Conservation (phyloP, 2,888 invertebrate genomes). For the Quadriops clusia region DNA sequence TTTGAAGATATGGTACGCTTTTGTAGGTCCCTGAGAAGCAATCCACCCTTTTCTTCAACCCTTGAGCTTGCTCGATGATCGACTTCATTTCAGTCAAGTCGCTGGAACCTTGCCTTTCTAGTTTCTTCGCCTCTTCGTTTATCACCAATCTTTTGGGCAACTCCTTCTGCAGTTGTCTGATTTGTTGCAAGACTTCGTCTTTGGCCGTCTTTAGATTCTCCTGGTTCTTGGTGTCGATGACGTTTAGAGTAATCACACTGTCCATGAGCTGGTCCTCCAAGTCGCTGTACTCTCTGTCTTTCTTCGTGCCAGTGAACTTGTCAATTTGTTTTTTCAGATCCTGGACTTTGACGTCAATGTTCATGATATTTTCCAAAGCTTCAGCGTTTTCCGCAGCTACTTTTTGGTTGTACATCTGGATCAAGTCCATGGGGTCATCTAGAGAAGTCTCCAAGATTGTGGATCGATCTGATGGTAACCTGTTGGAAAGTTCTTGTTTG, state of each 20-base stretch:
- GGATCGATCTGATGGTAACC: no score
- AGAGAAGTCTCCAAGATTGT: no score
- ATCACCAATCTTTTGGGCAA: conserved; percentile 10
- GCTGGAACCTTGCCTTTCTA: conserved; percentile 3
- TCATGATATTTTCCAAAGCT: conserved; percentile 13
- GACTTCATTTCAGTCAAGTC: conserved; percentile 10
- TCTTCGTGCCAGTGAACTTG: conserved; percentile 10
- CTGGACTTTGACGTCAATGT: conserved; percentile 12
- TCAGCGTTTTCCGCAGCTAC: conserved; percentile 1
- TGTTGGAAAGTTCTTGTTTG: conserved; percentile 1
- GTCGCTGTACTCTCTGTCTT: conserved; percentile 11
- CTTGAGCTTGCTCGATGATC: conserved; percentile 16
- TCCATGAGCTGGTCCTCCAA: conserved; percentile 11
- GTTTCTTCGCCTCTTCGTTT: conserved; percentile 7
- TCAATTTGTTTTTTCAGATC: conserved; percentile 13
- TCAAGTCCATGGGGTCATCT: no score
- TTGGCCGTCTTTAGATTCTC: conserved; percentile 9
- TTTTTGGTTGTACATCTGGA: background rate
- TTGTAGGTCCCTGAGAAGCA: conserved; percentile 16
- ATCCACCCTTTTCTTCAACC: conserved; percentile 17
- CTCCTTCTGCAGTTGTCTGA: conserved; percentile 12
- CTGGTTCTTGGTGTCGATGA: conserved; percentile 5
- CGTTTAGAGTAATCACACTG: conserved; percentile 10
- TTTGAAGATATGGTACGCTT: conserved; percentile 15
- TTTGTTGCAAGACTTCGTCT: conserved; percentile 12